phyloP scores from a whole-genome alignment of 2,113 vertebrate genomes.

The Sterna hirundo region DNA sequence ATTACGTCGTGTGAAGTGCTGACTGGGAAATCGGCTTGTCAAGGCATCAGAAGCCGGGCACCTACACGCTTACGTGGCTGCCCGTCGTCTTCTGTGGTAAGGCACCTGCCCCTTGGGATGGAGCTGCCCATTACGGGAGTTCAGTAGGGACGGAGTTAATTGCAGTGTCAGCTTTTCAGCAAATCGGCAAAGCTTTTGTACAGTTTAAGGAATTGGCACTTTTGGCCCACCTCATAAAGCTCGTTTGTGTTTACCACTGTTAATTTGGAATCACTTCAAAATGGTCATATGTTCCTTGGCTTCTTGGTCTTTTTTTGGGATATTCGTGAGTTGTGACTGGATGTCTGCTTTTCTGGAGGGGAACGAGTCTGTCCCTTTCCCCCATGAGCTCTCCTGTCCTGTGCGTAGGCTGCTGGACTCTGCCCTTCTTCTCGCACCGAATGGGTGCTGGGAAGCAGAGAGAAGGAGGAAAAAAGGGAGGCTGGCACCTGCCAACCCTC shows the following conservation, averaged over 20 bases:
- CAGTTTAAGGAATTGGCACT: background rate
- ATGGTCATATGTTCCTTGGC: background rate
- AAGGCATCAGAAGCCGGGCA: background rate
- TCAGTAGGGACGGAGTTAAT: background rate
- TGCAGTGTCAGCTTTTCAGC: background rate
- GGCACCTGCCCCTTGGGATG: too few species aligned
- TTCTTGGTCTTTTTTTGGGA: background rate
- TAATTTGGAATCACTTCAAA: background rate
- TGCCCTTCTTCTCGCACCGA: background rate
- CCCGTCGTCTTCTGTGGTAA: background rate
- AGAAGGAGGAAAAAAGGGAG: background rate
- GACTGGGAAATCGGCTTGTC: background rate
- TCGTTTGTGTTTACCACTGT: rapidly evolving
- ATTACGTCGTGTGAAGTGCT: background rate
- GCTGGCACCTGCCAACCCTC: background rate
- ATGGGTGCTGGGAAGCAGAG: background rate
- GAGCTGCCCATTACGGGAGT: background rate
- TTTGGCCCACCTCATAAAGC: background rate
- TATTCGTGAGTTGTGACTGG: background rate
- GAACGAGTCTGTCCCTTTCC: background rate
- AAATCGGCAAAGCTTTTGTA: background rate
- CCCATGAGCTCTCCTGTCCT: background rate
- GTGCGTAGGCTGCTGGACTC: background rate
- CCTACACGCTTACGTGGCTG: background rate
- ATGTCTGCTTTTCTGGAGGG: background rate